Evolutionary conservation across 2,797 vertebrate species (phyloP).

Genomic region (Sebastes umbrosus): DNA sequence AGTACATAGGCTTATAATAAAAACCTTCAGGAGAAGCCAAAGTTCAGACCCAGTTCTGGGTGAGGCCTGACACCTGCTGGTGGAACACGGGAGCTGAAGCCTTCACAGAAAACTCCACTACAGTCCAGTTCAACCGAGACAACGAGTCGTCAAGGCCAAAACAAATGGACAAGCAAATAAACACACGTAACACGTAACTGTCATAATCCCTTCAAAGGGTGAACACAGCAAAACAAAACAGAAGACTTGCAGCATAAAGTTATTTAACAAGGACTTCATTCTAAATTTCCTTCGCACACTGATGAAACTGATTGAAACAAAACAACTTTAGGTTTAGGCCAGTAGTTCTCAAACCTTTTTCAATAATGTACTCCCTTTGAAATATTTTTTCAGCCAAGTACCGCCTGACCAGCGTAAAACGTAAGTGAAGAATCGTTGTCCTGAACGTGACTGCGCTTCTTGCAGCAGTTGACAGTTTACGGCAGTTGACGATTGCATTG

Average conservation of each 20-base stretch:
- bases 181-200: background rate
- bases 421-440: too few species aligned
- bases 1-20: background rate
- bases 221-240: background rate
- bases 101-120: background rate
- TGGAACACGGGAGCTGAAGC: background rate
- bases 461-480: too few species aligned
- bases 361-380: too few species aligned
- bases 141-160: background rate
- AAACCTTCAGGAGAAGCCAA: background rate
- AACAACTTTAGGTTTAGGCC: too few species aligned
- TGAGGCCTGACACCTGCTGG: conserved; percentile 17
- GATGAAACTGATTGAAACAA: background rate
- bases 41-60: background rate
- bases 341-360: too few species aligned
- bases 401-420: too few species aligned
- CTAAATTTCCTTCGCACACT: background rate
- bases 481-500: background rate
- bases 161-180: background rate
- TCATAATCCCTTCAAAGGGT: background rate
- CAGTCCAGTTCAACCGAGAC: background rate
- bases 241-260: background rate
- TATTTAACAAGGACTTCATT: background rate
- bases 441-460: too few species aligned
- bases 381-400: too few species aligned